Evolutionary conservation across 2,113 vertebrate species (phyloP).

Genomic region (Apus apus): DNA sequence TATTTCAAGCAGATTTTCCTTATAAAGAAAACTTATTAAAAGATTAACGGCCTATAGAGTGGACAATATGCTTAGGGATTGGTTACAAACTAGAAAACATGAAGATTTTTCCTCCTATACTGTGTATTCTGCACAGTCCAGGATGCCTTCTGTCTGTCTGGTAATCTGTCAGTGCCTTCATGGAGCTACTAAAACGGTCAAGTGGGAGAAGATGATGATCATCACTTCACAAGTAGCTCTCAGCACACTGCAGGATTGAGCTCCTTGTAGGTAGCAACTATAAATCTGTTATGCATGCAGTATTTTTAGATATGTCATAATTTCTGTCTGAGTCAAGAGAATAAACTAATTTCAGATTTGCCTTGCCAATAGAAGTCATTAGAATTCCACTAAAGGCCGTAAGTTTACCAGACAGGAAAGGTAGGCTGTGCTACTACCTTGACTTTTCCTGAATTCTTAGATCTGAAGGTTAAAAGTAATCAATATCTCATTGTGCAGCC

Average conservation of each 20-base stretch:
- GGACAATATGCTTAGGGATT: slow-evolving; percentile 43
- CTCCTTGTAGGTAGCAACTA: slow-evolving; percentile 9
- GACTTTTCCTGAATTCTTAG: slow-evolving; percentile 76
- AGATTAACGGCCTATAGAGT: slow-evolving; percentile 60
- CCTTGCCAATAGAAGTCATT: slow-evolving; percentile 74
- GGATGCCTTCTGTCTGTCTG: neutral
- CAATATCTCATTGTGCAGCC: slow-evolving; percentile 82
- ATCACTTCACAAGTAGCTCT: neutral
- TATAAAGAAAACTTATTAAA: slow-evolving; percentile 55
- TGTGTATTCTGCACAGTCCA: neutral
- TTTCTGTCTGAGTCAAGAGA: slow-evolving; percentile 72
- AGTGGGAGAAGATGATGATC: neutral
- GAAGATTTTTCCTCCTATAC: neutral
- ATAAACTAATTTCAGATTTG: slow-evolving; percentile 73
- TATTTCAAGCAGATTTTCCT: slow-evolving; percentile 43
- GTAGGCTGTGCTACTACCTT: slow-evolving; percentile 53
- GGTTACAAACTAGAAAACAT: slow-evolving; percentile 27
- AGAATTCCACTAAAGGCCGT: slow-evolving; percentile 75
- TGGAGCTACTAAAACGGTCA: neutral
- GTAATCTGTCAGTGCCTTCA: neutral
- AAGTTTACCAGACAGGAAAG: slow-evolving; percentile 68
- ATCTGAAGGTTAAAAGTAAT: slow-evolving; percentile 85
- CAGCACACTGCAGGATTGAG: neutral
- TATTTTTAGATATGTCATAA: slow-evolving; percentile 71
- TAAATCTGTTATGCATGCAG: slow-evolving; percentile 36